Conservation (phyloP, 23 tunicate species). For the Ascidia mentula region DNA sequence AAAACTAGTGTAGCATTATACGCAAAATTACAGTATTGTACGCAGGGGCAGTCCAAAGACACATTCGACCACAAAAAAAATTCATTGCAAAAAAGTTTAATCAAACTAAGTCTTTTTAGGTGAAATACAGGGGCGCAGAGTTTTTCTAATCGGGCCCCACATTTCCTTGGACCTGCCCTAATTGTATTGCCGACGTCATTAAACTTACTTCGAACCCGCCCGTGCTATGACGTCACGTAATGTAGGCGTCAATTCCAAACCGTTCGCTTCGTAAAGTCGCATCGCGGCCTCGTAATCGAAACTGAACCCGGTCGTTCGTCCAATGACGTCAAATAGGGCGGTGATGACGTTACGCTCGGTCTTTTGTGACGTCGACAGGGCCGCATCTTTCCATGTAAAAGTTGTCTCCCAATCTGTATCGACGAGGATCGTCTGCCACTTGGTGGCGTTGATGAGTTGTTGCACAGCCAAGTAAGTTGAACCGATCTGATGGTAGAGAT, state of each 20-base stretch:
- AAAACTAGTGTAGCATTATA: too few relatives aligned
- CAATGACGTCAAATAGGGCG: slow-evolving; percentile 58
- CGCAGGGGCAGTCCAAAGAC: too few relatives aligned
- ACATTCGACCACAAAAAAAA: too few relatives aligned
- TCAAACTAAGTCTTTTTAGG: too few relatives aligned
- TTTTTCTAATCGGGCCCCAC: too few relatives aligned
- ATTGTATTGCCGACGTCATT: background rate
- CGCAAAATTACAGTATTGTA: too few relatives aligned
- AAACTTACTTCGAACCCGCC: background rate
- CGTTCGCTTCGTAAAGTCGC: slow-evolving; percentile 36
- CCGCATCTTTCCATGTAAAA: slow-evolving; percentile 70
- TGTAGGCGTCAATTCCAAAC: slow-evolving; percentile 20
- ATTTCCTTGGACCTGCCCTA: too few relatives aligned
- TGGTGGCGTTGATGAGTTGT: slow-evolving; percentile 11
- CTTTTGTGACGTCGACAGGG: background rate
- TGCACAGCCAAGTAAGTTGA: slow-evolving; percentile 73
- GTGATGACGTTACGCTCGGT: slow-evolving; percentile 69
- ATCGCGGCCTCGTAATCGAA: slow-evolving; percentile 64
- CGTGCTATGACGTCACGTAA: slow-evolving; percentile 33
- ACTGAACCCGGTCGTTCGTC: slow-evolving; percentile 28
- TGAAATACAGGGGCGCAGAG: too few relatives aligned
- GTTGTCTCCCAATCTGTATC: slow-evolving; percentile 92
- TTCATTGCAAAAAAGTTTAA: too few relatives aligned
- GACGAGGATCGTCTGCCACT: slow-evolving; percentile 50
- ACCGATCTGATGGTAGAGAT: slow-evolving; percentile 33